Base-by-base conservation (phyloP, 2,888 invertebrate genomes). In the Incurvaria masculella region DNA sequence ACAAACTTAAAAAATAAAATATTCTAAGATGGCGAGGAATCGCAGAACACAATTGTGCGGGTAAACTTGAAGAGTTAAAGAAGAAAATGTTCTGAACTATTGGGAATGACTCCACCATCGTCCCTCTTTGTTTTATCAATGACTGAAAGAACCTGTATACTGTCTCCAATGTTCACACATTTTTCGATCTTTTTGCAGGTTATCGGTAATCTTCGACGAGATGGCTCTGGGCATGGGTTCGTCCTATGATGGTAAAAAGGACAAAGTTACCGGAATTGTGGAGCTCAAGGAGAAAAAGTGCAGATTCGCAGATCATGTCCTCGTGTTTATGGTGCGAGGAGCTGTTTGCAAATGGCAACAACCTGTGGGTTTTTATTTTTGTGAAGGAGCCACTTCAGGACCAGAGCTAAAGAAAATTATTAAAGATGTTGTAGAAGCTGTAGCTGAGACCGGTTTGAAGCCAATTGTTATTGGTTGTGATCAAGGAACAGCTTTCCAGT, bases 311-410 rank as follows among this genome's bases (percentile, higher is more conserved):
- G 49, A 49, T n/a, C 49, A 49, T 33, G 49, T 45, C 2, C 41
- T 49, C 5, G 42, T 38, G 1, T 49, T 49, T 33, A 49, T 49
- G 38, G 1, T 49, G 6, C 11, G 45, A 38, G 49, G 49, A 5
- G 49, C 49, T 2, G 42, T 49, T 45, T 21, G 20, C 21, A 49
- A 49, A 21, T 49, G 49, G 49, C 39, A 45, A 10, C 49, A 45
- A 42, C 49, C 49, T 5, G 20, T 45, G 2, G 45, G 38, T 1
- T 49, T 42, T 17, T 49, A 45, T 18, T 49, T 40, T 33, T 45
- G 45, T 6, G 42, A 45, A 45, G 49, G 49, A 17, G 49, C 49
- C 6, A 45, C 49, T 3, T 49, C 49, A 11, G 17, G 41, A 16
- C 8, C 17, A 8, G 16, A 41, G 8, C 8, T 41, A 17, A 14